Conservation (phyloP, 1,140 invertebrate species). For the Apis mellifera region DNA sequence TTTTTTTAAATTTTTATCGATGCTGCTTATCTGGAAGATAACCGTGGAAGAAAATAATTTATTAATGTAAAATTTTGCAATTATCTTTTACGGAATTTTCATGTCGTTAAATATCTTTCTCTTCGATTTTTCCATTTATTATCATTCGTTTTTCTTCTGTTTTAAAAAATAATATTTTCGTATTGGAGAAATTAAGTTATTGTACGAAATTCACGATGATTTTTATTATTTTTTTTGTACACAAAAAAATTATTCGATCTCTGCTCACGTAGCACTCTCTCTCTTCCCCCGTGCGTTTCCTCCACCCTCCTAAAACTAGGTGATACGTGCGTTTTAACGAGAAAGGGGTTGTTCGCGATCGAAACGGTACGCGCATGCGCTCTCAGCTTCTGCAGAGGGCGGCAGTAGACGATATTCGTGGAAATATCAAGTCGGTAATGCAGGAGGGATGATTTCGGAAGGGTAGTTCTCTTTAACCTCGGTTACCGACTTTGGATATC, state of each 20-base stretch:
- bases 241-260: background rate
- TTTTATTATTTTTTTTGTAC: background rate
- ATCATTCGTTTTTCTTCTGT: background rate
- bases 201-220: background rate
- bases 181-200: background rate
- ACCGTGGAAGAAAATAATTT: background rate
- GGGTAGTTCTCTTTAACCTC: constrained; percentile 21
- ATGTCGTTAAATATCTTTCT: background rate
- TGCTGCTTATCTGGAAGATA: background rate
- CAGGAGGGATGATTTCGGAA: constrained; percentile 51
- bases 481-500: constrained; percentile 39
- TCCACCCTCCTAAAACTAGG: constrained; percentile 6
- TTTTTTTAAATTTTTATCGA: no score
- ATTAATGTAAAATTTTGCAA: background rate
- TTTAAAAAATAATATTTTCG: no score
- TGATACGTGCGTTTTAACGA: constrained; percentile 33
- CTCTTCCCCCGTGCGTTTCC: background rate
- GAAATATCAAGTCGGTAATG: constrained; percentile 63
- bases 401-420: constrained; percentile 30
- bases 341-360: constrained; percentile 66
- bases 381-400: constrained; percentile 65
- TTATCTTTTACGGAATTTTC: background rate
- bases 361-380: constrained; percentile 76
- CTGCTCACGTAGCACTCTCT: background rate
- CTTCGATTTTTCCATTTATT: background rate